A percentile compares a stretch with the other conserved stretches of the same genome.
Evolutionary conservation across 1,140 invertebrate species (phyloP).

Genomic region (Glomeris maerens): DNA sequence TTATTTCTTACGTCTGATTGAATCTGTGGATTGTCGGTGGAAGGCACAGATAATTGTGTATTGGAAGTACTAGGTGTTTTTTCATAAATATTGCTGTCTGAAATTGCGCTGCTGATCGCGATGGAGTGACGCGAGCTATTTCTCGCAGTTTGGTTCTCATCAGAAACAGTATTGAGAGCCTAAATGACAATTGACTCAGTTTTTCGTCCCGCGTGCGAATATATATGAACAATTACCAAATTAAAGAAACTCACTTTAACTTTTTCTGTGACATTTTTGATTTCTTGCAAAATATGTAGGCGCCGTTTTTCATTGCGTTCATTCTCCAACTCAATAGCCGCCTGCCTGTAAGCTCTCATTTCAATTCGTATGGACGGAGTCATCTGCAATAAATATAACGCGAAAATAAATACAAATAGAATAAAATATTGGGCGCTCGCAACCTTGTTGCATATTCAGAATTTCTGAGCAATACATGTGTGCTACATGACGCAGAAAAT

Average conservation of each 20-base stretch:
- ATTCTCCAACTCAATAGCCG: not conserved
- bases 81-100: too few species aligned
- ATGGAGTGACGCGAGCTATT: not conserved
- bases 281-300: too few species aligned
- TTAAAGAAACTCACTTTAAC: too few species aligned
- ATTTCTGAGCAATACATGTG: not conserved
- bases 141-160: not conserved
- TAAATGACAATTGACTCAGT: not conserved
- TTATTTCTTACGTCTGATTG: not conserved
- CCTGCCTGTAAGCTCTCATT: not conserved
- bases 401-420: not conserved
- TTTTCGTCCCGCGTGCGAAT: not conserved
- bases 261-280: too few species aligned
- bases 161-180: not conserved
- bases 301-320: not conserved
- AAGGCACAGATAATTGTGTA: not conserved
- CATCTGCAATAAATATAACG: not conserved
- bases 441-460: constrained; percentile 3
- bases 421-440: constrained; percentile 18
- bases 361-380: not conserved
- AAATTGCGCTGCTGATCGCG: too few species aligned
- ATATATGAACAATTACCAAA: not conserved
- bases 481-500: not conserved
- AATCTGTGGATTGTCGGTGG: not conserved
- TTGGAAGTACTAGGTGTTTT: too few species aligned